Base-by-base conservation (phyloP, 2,113 vertebrate species). In the Osmerus mordax region DNA sequence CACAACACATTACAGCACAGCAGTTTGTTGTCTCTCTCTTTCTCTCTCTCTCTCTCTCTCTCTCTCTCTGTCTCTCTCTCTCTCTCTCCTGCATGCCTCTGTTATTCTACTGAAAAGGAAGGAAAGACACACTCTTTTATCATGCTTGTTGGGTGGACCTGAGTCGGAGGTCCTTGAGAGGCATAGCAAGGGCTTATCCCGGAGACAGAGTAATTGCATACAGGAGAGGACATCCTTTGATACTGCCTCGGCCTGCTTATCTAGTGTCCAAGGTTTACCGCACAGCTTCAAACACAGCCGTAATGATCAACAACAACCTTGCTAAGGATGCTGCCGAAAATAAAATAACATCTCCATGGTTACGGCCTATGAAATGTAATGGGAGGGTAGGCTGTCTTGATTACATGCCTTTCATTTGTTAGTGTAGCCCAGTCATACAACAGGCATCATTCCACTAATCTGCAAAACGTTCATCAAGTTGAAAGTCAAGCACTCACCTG, bases 151-250 rank as follows among this genome's bases (percentile, higher is more conserved):
- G n/a, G 54, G 16, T 56, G 54, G 54, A 56, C 54, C 54, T 7
- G 15, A 15, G n/a, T 7, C 14, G 14, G 16, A 56, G 54, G 54
- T 56, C 54, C 54, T 56, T 56, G 15, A 56, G 54, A n/a, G n/a
- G 3, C 14, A 56, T 56, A 56, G 5, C 54, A 56, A 56, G 54
- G 74, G 77, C 73, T 89, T 85, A 89, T 88, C 77, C 81, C 73
- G 80, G 78, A 87, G 84, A 83, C 77, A 81, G 83, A 84, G 78
- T 88, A 89, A 89, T 86, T 90, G 87, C 75, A 77, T 87, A 81
- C 79, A 78, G 79, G 60, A 80, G 71, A 90, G 84, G 84, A 86
- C 81, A 78, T 71, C 54, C 72, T 80, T 82, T 87, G 74, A 86
- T 83, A 76, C 72, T 84, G 67, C 54, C 59, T 65, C 15, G 67